A percentile compares a stretch with the other conserved stretches of the same genome.
phyloP scores from a whole-genome alignment of 2,113 vertebrate genomes.

The Xerus inauris region DNA sequence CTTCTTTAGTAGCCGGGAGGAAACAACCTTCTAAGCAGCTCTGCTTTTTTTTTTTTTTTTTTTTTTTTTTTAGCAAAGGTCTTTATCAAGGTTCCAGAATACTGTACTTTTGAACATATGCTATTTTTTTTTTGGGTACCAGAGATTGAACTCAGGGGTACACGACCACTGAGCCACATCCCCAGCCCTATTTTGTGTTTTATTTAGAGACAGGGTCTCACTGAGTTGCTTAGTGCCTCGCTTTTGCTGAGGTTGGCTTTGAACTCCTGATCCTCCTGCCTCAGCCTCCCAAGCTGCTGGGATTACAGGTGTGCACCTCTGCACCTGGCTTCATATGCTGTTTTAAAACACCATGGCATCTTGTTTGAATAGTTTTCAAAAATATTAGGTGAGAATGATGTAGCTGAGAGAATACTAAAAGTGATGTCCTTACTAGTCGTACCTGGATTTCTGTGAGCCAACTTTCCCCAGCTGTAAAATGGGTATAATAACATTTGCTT shows the following conservation, averaged over 20 bases:
- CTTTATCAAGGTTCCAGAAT: neutral
- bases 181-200: no score
- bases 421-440: neutral
- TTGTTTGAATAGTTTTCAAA: neutral
- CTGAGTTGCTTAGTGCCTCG: no score
- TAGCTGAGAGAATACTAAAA: neutral
- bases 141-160: no score
- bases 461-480: neutral
- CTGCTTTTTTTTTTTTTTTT: no score
- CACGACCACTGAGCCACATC: no score
- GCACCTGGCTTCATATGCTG: no score
- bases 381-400: neutral
- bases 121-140: no score
- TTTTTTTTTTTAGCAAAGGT: neutral
- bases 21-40: neutral
- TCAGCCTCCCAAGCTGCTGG: no score
- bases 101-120: neutral
- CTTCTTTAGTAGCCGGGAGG: neutral
- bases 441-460: neutral
- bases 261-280: no score
- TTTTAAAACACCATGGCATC: slow-evolving; percentile 22
- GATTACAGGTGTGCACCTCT: no score
- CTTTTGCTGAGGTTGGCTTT: no score
- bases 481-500: neutral
- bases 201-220: no score